Conservation (phyloP, 2,113 vertebrate species). For the Bubo bubo region DNA sequence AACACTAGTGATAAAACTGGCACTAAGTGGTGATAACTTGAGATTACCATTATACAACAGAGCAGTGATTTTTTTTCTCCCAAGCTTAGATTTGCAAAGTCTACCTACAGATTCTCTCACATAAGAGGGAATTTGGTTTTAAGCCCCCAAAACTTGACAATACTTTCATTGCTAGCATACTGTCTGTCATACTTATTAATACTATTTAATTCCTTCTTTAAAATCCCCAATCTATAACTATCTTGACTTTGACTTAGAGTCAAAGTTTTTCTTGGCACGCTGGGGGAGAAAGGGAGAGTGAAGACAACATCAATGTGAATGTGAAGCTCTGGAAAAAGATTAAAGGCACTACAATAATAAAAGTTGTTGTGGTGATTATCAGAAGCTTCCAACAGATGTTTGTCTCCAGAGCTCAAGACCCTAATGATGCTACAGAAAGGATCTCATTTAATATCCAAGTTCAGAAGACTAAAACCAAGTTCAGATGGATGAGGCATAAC, state of each 20-base stretch:
- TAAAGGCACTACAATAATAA: not conserved
- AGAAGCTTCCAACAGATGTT: not conserved
- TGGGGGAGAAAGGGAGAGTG: not conserved
- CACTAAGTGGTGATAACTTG: not conserved
- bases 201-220: not conserved
- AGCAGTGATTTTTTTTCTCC: not conserved
- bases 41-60: not conserved
- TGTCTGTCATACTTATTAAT: not conserved
- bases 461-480: not conserved
- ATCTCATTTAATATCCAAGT: not conserved
- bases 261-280: not conserved
- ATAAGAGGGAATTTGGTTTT: not conserved
- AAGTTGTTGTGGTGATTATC: not conserved
- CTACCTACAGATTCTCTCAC: not conserved
- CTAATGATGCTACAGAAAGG: not conserved
- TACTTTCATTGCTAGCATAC: not conserved
- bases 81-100: not conserved
- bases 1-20: not conserved
- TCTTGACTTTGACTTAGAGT: not conserved
- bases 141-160: not conserved
- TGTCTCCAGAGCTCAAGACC: not conserved
- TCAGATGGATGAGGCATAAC: not conserved
- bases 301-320: not conserved
- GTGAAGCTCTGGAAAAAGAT: not conserved
- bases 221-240: not conserved